Evolutionary conservation across 2,797 vertebrate species (phyloP).

Genomic region (Chromobotia macracanthus): DNA sequence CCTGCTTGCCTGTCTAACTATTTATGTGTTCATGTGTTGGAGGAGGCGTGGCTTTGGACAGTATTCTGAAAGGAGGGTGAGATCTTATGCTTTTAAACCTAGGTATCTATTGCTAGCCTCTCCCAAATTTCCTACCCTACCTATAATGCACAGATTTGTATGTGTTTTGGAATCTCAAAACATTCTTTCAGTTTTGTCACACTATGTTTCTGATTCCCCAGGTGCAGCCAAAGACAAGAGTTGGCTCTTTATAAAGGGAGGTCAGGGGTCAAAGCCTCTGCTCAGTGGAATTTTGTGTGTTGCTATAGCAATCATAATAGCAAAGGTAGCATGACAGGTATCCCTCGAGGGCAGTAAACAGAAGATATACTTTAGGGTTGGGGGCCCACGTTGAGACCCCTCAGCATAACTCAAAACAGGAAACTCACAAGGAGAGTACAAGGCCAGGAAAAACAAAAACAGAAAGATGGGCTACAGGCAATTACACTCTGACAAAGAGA

Average conservation of each 20-base stretch:
- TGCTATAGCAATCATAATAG: constrained; percentile 70
- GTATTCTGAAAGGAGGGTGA: too few relatives aligned
- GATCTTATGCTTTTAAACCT: too few relatives aligned
- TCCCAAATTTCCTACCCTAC: neutral
- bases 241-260: constrained; percentile 66
- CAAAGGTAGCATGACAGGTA: constrained; percentile 74
- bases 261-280: constrained; percentile 68
- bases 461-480: constrained; percentile 73
- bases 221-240: constrained; percentile 73
- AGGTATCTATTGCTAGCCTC: too few relatives aligned
- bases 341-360: constrained; percentile 73
- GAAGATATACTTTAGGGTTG: constrained; percentile 64
- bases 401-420: constrained; percentile 74
- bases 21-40: too few relatives aligned
- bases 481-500: constrained; percentile 52
- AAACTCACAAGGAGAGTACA: constrained; percentile 69
- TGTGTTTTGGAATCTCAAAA: neutral
- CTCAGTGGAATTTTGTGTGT: constrained; percentile 74
- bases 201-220: constrained; percentile 69
- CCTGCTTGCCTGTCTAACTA: too few relatives aligned
- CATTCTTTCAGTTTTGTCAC: neutral
- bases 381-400: constrained; percentile 56
- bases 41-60: too few relatives aligned
- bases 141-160: neutral
- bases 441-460: constrained; percentile 72